Base-by-base conservation (phyloP, 92 coral and sea anemone species). In the Porites evermanni region DNA sequence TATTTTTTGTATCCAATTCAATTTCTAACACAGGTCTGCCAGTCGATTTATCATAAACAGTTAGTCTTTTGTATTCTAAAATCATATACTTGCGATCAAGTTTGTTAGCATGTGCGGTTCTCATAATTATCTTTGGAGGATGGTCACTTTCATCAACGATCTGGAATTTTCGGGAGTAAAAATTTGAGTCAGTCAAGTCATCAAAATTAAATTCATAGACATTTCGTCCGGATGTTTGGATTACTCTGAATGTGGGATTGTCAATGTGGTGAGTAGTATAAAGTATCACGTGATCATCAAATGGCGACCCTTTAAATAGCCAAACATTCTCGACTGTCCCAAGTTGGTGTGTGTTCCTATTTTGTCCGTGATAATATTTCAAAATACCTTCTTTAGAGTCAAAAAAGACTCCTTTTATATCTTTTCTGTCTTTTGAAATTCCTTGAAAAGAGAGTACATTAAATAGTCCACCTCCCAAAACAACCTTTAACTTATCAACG, bases 391-490 rank as follows among this genome's bases (percentile, higher is more conserved):
- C 19, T 51, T 51, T 51, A 16, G 77, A 18, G 11, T 74, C 65
- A 53, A 74, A 74, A 23, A 53, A 53, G 14, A 74, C 79, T 13
- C 79, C 65, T 53, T 53, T 53, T 3, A 74, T 74, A 6, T 74
- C 79, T 1, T 9, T 18, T 18, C 79, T 16, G 58, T 53, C 79
- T 73, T 73, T 13, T 8, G 61, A 3, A 18, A 73, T 73, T 73
- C 77, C 77, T n/a, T 73, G 77, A 51, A 74, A 74, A 19, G 79
- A 74, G 11, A 74, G 79, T 13, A 74, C 79, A 23, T 74, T 74
- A 13, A 54, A 54, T 3, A 6, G 38, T 12, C 65, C 79, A 4
- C n/a, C 64, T 20, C 79, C 79, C 44, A 74, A 74, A n/a, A 50
- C 60, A 18, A 61, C 78, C 14, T 24, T 51, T 26, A 73, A 32